Base-by-base conservation (phyloP, 2,797 vertebrate species). In the Acrossocheilus wenchowensis region DNA sequence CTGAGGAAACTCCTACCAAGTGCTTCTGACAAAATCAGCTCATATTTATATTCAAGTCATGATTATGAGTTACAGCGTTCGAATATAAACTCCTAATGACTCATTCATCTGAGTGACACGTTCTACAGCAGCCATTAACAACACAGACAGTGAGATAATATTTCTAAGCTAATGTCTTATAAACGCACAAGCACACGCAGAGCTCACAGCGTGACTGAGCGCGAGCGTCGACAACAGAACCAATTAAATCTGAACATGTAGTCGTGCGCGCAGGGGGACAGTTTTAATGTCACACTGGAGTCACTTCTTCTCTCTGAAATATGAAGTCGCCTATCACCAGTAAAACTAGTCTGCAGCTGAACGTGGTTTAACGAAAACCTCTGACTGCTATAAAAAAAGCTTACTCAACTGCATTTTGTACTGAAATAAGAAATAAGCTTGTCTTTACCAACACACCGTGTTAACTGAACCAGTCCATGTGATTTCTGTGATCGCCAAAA, bases 121-220 rank as follows among this genome's bases (percentile, higher is more conserved):
- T 85, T 77, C 77, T 78, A 68, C 75, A 69, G 66, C 77, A 84
- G 86, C 71, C 82, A 66, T 74, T 84, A 87, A 83, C 83, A 77
- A 88, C 84, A 88, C 80, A 82, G 79, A 80, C 50, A 88, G 84
- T 86, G 81, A 82, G 75, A 82, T 88, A 81, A 86, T 86, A 81
- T 86, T 79, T 81, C 78, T 74, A 39, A 62, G 41, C 71, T 60
- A 52, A 81, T 64, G 78, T 86, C 84, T 81, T 45, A 34, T 77
- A 78, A 57, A 81, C 21, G 30, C 78, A 86, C 73, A 66, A 43
- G 21, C 52, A 52, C 34, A 74, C 7, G 82, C 68, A 39, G 57
- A 64, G 64, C 26, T 85, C 79, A 41, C 57, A 80, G 77, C 78
- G 21, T 60, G 78, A 86, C 68, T 34, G 71, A 86, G 60, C 11